Percentiles rank a stretch among this genome's conserved stretches.
phyloP scores from a whole-genome alignment of 2,113 vertebrate species.

The Columbina picui region DNA sequence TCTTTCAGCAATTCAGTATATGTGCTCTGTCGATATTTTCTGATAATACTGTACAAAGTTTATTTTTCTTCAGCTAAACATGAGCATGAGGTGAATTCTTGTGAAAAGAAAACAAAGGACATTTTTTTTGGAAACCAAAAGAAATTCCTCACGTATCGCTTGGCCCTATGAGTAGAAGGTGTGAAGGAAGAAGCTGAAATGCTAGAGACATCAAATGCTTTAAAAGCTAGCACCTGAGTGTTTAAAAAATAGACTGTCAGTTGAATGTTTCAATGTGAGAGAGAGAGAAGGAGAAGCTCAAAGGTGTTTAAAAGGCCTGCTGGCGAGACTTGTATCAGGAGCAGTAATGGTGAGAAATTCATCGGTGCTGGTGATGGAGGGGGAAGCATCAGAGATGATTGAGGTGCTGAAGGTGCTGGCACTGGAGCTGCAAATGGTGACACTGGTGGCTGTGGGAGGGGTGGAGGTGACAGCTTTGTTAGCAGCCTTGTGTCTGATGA shows the following conservation, averaged over 20 bases:
- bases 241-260: conserved; percentile 66
- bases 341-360: conserved; percentile 35
- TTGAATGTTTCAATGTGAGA: conserved; percentile 54
- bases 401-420: conserved; percentile 10
- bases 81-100: neutral
- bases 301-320: conserved; percentile 63
- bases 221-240: conserved; percentile 36
- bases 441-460: conserved; percentile 37
- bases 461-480: conserved; percentile 52
- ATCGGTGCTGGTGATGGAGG: conserved; percentile 18
- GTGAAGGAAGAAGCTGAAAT: conserved; percentile 58
- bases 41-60: neutral
- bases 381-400: conserved; percentile 4
- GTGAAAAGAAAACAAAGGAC: conserved; percentile 48
- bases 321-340: conserved; percentile 16
- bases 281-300: conserved; percentile 33
- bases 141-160: conserved; percentile 34
- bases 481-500: conserved; percentile 37
- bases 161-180: conserved; percentile 49
- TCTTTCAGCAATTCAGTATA: neutral
- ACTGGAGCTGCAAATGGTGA: conserved; percentile 50
- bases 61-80: conserved; percentile 42
- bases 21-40: neutral
- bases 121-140: conserved; percentile 15
- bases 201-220: conserved; percentile 61